Evolutionary conservation across 2,888 invertebrate species (phyloP).

Genomic region (Orthosia gothica): DNA sequence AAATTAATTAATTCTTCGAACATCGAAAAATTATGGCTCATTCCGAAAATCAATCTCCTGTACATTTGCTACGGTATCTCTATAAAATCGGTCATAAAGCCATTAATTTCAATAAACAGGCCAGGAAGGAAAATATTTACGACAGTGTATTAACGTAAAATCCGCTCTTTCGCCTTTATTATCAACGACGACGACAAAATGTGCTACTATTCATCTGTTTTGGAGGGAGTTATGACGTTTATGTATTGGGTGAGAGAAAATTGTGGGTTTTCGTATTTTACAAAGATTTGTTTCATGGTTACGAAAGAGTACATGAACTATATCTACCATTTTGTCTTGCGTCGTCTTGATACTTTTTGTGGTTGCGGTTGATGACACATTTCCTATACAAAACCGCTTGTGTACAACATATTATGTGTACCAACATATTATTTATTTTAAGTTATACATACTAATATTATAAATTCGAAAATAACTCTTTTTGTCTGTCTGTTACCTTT

Average conservation of each 20-base stretch:
- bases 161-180: constrained; percentile 36
- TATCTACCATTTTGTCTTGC: not conserved
- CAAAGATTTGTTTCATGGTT: not conserved
- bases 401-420: too few relatives aligned
- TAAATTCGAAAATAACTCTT: too few relatives aligned
- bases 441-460: too few relatives aligned
- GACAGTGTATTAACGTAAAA: constrained; percentile 52
- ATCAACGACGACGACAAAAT: constrained; percentile 34
- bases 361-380: too few relatives aligned
- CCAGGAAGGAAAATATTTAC: constrained; percentile 58
- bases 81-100: constrained; percentile 44
- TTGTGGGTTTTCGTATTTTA: not conserved
- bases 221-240: constrained; percentile 17
- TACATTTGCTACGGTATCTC: constrained; percentile 32
- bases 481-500: too few relatives aligned
- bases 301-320: not conserved
- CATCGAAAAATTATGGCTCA: constrained; percentile 24
- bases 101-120: constrained; percentile 63
- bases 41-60: constrained; percentile 48
- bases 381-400: too few relatives aligned
- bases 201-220: constrained; percentile 36
- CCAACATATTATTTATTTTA: too few relatives aligned
- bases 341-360: too few relatives aligned
- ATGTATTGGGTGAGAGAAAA: constrained; percentile 1
- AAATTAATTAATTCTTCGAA: constrained; percentile 22